phyloP scores from a whole-genome alignment of 2,797 vertebrate species.

The Leuciscus waleckii region DNA sequence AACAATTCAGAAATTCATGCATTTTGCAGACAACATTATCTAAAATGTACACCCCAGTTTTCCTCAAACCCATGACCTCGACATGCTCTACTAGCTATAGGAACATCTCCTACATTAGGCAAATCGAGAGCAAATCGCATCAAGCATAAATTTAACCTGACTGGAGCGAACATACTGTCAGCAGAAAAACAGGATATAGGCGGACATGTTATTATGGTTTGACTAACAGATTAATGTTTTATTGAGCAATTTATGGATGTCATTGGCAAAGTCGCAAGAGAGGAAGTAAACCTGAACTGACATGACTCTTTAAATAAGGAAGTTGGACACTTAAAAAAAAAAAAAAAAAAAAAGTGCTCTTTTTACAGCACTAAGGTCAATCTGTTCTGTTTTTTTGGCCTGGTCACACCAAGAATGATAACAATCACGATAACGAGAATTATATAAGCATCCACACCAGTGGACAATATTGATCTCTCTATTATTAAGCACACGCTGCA shows the following conservation, averaged over 20 bases:
- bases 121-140: not conserved
- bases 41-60: not conserved
- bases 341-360: not conserved
- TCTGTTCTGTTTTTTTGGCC: not conserved
- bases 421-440: not conserved
- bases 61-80: not conserved
- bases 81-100: not conserved
- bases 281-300: constrained; percentile 37
- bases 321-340: too few species aligned
- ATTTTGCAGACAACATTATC: not conserved
- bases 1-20: not conserved
- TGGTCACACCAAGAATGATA: not conserved
- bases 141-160: not conserved
- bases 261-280: constrained; percentile 10
- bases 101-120: not conserved
- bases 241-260: constrained; percentile 28
- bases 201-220: not conserved
- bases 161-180: not conserved
- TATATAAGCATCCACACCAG: not conserved
- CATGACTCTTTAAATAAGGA: constrained; percentile 27
- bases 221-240: constrained; percentile 2
- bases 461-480: not conserved
- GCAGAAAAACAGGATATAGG: constrained; percentile 33
- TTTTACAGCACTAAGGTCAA: constrained; percentile 2
- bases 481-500: not conserved